Percentiles rank a stretch among this genome's conserved stretches.
phyloP scores from a whole-genome alignment of 2,888 invertebrate genomes.

The Drosophila neotestacea region DNA sequence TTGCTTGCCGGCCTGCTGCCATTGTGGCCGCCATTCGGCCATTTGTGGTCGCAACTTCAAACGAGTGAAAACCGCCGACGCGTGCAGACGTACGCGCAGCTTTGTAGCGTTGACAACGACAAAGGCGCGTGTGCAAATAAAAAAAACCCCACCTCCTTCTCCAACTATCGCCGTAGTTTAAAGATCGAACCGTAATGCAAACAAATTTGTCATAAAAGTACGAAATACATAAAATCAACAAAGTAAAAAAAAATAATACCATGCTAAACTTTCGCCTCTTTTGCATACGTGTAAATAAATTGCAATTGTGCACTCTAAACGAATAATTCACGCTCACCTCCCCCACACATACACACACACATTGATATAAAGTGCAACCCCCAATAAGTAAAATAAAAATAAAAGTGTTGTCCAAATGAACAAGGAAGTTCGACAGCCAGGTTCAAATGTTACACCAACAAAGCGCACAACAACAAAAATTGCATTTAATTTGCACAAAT shows the following conservation, averaged over 20 bases:
- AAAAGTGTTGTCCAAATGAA: slow-evolving; percentile 46
- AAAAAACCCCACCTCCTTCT: slow-evolving; percentile 15
- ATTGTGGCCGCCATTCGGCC: slow-evolving; percentile 24
- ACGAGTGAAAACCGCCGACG: slow-evolving; percentile 73
- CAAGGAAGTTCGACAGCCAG: slow-evolving; percentile 67
- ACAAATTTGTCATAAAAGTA: slow-evolving; percentile 49
- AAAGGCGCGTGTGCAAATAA: slow-evolving; percentile 60
- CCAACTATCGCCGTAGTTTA: slow-evolving; percentile 4
- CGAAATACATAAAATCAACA: neutral
- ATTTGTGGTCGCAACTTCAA: slow-evolving; percentile 63
- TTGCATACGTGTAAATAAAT: slow-evolving; percentile 58
- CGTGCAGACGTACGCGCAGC: slow-evolving; percentile 76
- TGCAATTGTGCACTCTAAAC: slow-evolving; percentile 43
- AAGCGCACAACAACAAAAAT: slow-evolving; percentile 47
- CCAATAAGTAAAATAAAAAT: neutral
- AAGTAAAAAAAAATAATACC: slow-evolving; percentile 21
- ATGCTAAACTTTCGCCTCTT: slow-evolving; percentile 63
- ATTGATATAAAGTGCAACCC: slow-evolving; percentile 42
- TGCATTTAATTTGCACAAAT: slow-evolving; percentile 73
- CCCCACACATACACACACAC: slow-evolving; percentile 10
- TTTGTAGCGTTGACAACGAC: slow-evolving; percentile 43
- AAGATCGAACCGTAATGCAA: slow-evolving; percentile 56
- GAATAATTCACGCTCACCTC: slow-evolving; percentile 13
- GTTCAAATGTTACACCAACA: slow-evolving; percentile 75
- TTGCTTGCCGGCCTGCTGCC: slow-evolving; percentile 20